Percentiles rank a stretch among this genome's conserved stretches.
Evolutionary conservation across 2,888 invertebrate species (phyloP).

Genomic region (Drosophila paranaensis): DNA sequence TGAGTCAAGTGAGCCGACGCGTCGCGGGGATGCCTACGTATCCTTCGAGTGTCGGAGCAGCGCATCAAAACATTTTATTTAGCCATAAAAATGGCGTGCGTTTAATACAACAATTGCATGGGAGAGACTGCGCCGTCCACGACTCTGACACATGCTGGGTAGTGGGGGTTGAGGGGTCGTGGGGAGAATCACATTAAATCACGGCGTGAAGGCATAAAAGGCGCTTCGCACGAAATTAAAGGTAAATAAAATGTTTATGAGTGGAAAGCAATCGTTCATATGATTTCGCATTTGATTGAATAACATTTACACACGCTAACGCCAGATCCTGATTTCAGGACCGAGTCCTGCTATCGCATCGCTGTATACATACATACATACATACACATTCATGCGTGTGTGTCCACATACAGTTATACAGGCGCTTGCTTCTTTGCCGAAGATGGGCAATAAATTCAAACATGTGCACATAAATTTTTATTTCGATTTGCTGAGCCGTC

Average conservation of each 20-base stretch:
- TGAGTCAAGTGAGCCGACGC: conserved; percentile 37
- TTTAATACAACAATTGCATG: conserved; percentile 58
- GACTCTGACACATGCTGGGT: conserved; percentile 54
- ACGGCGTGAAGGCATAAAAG: conserved; percentile 65
- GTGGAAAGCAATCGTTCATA: conserved; percentile 73
- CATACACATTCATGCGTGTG: neutral
- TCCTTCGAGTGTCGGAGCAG: conserved; percentile 9
- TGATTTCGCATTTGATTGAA: conserved; percentile 79
- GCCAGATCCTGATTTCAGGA: conserved; percentile 3
- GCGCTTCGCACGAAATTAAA: conserved; percentile 76
- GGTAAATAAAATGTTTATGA: conserved; percentile 81
- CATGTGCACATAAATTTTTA: conserved; percentile 81
- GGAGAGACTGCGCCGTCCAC: conserved; percentile 21
- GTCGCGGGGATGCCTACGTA: conserved; percentile 13
- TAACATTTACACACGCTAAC: conserved; percentile 79
- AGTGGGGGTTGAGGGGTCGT: neutral
- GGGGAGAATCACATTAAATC: conserved; percentile 64
- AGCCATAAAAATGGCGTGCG: conserved; percentile 72
- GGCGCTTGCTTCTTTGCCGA: conserved; percentile 20
- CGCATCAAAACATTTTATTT: conserved; percentile 63
- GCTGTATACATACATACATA: conserved; percentile 6
- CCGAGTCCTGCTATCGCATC: conserved; percentile 13
- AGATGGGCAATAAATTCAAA: conserved; percentile 76
- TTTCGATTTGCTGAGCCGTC: conserved; percentile 71
- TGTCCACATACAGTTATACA: neutral